phyloP scores from a whole-genome alignment of 2,113 vertebrate genomes.

The Coptodon bakossiorum region DNA sequence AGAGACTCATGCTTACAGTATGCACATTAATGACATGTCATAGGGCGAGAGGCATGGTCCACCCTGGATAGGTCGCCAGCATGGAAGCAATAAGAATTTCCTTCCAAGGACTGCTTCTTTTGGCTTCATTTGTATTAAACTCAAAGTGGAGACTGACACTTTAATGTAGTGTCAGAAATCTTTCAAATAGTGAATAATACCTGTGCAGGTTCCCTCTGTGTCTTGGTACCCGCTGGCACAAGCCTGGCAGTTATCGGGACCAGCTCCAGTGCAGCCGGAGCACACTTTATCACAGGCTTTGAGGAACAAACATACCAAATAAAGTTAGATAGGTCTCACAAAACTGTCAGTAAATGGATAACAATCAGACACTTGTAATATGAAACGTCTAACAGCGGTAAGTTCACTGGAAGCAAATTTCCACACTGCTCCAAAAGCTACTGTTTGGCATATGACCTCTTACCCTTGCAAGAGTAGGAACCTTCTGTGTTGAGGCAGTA shows the following conservation, averaged over 20 bases:
- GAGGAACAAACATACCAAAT: not conserved
- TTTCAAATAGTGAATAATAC: constrained; percentile 43
- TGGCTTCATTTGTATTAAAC: not conserved
- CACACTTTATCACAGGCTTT: constrained; percentile 84
- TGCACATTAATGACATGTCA: not conserved
- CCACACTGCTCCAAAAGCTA: not conserved
- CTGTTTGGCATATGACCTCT: not conserved
- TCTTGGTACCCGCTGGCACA: constrained; percentile 77
- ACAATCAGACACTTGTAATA: not conserved
- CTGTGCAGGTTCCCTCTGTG: constrained; percentile 77
- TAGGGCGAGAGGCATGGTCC: not conserved
- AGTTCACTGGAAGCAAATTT: not conserved
- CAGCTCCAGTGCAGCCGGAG: constrained; percentile 78
- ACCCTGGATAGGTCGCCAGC: not conserved
- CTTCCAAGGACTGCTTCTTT: rapidly evolving
- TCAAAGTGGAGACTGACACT: not conserved
- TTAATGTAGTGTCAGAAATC: not conserved
- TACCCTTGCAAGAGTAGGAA: constrained; percentile 86
- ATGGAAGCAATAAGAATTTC: rapidly evolving
- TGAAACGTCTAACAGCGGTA: not conserved
- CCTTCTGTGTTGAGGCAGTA: constrained; percentile 84
- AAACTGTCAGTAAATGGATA: rapidly evolving
- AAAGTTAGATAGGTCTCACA: not conserved
- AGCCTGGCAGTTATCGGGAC: constrained; percentile 73
- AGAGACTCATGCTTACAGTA: not conserved